A percentile compares a stretch with the other conserved stretches of the same genome.
Evolutionary conservation across 2,888 invertebrate species (phyloP).

Genomic region (Drosophila peninsularis): DNA sequence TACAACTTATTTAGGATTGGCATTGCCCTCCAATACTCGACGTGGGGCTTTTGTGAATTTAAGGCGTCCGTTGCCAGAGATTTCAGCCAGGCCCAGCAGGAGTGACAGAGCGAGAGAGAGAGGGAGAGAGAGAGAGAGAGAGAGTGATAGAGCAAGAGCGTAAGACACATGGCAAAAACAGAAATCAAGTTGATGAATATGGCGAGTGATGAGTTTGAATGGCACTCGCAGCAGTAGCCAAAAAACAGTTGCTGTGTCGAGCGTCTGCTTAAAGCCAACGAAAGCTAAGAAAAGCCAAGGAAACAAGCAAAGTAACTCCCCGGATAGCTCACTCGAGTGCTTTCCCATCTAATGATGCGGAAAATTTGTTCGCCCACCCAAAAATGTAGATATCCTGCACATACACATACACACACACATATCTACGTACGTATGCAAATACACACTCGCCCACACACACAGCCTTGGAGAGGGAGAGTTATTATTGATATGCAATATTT

Average conservation of each 20-base stretch:
- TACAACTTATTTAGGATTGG: conserved; percentile 39
- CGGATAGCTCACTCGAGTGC: conserved; percentile 69
- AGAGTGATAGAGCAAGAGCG: background rate
- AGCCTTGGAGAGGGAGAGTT: conserved; percentile 15
- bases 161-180: conserved; percentile 30
- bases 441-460: conserved; percentile 3
- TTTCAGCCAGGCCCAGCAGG: conserved; percentile 2
- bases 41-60: conserved; percentile 40
- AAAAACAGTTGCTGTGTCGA: conserved; percentile 39
- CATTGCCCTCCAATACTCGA: conserved; percentile 33
- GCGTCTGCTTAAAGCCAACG: conserved; percentile 29
- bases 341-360: conserved; percentile 77
- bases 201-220: conserved; percentile 73
- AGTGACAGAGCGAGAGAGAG: background rate
- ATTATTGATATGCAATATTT: conserved; percentile 72
- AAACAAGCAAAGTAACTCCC: conserved; percentile 53
- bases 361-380: conserved; percentile 68
- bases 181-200: conserved; percentile 74
- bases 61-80: conserved; percentile 21
- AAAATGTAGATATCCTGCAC: conserved; percentile 15
- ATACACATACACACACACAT: background rate
- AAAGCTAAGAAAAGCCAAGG: conserved; percentile 21
- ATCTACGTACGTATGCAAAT: conserved; percentile 1
- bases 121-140: background rate
- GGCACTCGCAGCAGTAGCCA: conserved; percentile 42